Base-by-base conservation (phyloP, 2,888 invertebrate genomes). In the Philopedon plagiatum region DNA sequence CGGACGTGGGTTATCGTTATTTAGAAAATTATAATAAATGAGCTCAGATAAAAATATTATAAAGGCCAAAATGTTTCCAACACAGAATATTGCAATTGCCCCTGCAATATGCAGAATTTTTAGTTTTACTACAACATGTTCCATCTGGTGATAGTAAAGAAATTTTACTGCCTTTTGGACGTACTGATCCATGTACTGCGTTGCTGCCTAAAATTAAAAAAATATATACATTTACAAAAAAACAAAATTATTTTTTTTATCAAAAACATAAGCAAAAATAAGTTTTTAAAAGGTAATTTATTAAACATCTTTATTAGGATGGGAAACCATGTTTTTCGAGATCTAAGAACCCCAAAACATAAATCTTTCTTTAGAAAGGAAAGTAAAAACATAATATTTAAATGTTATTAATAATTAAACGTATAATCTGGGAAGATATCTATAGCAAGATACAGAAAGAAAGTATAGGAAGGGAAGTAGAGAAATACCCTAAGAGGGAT, bases 141-240 rank as follows among this genome's bases (percentile, higher is more conserved):
- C 75, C 1, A 75, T 73, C 39, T 74, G 66, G 19, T 78, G 76
- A 23, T 77, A 75, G 26, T 70, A 77, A 67, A 78, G 79, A 86
- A 76, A 83, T 75, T 85, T 86, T 0, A 89, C 88, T 77, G 87
- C 88, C 63, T 87, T 81, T 80, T 90, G 90, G 4, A 89, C 87
- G 78, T 87, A 83, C 62, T 85, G 85, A 80, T 90, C 86, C 76
- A 89, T 83, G 79, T 88, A 85, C 8, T 56, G 32, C 1, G 61
- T 61, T 19, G 72, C 74, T 19, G 73, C 75, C 75, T 75, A 62
- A 46, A 70, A 73, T n/a, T 34, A 21, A 44, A 46, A 1, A 49
- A 34, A 34, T n/a, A 34, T 9, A 7, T 34, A 2, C 26, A 26
- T 15, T 29, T 5, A 29, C 13, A 19, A 39, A 39, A 13, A 4